phyloP scores from a whole-genome alignment of 2,797 vertebrate genomes.

The Eutrigla gurnardus region DNA sequence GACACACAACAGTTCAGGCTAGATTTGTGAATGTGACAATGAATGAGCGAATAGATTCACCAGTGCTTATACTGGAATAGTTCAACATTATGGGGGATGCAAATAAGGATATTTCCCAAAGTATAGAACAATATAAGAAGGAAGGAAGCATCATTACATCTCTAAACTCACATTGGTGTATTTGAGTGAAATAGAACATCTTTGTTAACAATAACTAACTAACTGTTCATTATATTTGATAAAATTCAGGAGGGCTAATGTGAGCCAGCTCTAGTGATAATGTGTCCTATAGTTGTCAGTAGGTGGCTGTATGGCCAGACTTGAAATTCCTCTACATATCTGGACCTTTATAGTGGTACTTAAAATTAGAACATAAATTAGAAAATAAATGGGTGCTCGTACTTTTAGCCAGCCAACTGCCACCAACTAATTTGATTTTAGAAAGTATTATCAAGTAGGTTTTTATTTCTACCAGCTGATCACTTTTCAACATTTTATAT shows the following conservation, averaged over 20 bases:
- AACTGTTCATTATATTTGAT: too few relatives aligned
- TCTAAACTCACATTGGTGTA: background rate
- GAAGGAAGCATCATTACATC: background rate
- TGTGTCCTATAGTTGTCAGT: too few relatives aligned
- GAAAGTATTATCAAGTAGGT: background rate
- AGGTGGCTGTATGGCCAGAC: too few relatives aligned
- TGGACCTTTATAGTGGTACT: background rate
- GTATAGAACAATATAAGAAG: background rate
- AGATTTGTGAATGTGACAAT: background rate
- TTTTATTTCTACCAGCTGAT: background rate
- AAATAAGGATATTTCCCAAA: background rate
- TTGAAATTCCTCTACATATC: background rate
- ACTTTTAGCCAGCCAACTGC: background rate
- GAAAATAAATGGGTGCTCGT: background rate
- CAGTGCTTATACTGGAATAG: background rate
- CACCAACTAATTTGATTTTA: background rate
- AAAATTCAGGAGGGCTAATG: too few relatives aligned
- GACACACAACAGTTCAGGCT: constrained; percentile 35
- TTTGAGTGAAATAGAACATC: background rate
- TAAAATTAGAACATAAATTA: background rate
- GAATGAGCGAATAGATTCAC: background rate
- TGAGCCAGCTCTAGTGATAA: background rate
- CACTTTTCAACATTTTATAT: background rate
- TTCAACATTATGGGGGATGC: background rate
- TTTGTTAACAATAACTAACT: background rate